Conservation (phyloP, 2,888 invertebrate species). For the Oscheius sp. region DNA sequence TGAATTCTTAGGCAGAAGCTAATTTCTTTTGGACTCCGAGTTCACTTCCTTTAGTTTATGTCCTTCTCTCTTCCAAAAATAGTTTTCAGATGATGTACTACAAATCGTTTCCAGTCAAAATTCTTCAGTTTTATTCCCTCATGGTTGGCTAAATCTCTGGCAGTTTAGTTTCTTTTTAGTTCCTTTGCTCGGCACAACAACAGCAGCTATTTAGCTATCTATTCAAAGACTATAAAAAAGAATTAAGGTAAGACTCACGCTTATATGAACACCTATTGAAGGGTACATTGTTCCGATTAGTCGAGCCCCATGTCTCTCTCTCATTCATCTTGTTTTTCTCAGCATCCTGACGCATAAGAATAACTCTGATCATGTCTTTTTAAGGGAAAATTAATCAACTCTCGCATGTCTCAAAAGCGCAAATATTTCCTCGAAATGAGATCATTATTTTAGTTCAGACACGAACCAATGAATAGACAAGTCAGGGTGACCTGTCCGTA, state of each 20-base stretch:
- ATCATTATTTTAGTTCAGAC: too few relatives aligned
- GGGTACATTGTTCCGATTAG: too few relatives aligned
- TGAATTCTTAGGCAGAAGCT: not conserved
- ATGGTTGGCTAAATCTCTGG: not conserved
- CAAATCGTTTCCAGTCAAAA: not conserved
- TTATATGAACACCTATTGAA: too few relatives aligned
- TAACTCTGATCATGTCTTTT: too few relatives aligned
- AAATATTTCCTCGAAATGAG: too few relatives aligned
- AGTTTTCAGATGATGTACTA: slow-evolving; percentile 4
- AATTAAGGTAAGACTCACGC: slow-evolving; percentile 46
- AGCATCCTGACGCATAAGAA: too few relatives aligned
- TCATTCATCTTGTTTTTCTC: too few relatives aligned
- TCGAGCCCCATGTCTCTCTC: too few relatives aligned
- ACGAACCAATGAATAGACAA: too few relatives aligned
- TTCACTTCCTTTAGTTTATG: not conserved
- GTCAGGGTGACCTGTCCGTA: too few relatives aligned
- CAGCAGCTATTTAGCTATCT: slow-evolving; percentile 57
- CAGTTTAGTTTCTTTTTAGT: not conserved
- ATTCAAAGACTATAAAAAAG: slow-evolving; percentile 64
- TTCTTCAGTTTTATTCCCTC: not conserved
- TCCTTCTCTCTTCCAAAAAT: not conserved
- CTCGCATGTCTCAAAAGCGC: too few relatives aligned
- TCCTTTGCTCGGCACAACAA: slow-evolving; percentile 29
- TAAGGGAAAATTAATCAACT: too few relatives aligned
- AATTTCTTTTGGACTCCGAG: not conserved